A percentile compares a stretch with the other conserved stretches of the same genome.
phyloP scores from a whole-genome alignment of 2,888 invertebrate species.

The Leptinotarsa haldemani region DNA sequence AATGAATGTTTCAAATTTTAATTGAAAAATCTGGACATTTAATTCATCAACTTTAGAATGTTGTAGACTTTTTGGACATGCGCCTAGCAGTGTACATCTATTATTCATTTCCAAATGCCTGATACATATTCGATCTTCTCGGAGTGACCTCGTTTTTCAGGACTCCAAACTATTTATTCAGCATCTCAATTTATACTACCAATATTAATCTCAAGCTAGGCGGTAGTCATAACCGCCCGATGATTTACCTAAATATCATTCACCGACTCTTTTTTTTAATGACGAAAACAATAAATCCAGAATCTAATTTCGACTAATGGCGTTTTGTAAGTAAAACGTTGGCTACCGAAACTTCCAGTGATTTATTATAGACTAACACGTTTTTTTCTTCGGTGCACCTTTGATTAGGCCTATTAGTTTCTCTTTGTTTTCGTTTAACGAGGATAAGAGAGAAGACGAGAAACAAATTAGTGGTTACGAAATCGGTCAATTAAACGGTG shows the following conservation, averaged over 20 bases:
- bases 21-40: no score
- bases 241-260: constrained; percentile 18
- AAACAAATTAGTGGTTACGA: constrained; percentile 34
- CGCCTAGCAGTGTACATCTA: no score
- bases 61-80: no score
- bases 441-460: constrained; percentile 21
- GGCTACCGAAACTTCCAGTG: constrained; percentile 43
- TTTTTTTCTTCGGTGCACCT: constrained; percentile 19
- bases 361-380: constrained; percentile 32
- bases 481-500: constrained; percentile 45
- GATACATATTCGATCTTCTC: no score
- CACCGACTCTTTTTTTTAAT: constrained; percentile 28
- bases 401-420: constrained; percentile 26
- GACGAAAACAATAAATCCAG: constrained; percentile 38
- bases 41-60: no score
- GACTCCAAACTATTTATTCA: no score
- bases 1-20: no score
- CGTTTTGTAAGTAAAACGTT: constrained; percentile 37
- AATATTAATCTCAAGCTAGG: background rate
- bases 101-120: no score
- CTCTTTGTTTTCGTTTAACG: constrained; percentile 31
- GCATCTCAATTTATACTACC: background rate
- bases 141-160: no score
- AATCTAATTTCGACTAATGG: constrained; percentile 42
- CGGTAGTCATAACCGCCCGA: background rate